These are phyloP conservation scores for Drosophila elegans DNA, from an alignment of 1,140 invertebrate species.

Conservation along the genomic window DNA sequence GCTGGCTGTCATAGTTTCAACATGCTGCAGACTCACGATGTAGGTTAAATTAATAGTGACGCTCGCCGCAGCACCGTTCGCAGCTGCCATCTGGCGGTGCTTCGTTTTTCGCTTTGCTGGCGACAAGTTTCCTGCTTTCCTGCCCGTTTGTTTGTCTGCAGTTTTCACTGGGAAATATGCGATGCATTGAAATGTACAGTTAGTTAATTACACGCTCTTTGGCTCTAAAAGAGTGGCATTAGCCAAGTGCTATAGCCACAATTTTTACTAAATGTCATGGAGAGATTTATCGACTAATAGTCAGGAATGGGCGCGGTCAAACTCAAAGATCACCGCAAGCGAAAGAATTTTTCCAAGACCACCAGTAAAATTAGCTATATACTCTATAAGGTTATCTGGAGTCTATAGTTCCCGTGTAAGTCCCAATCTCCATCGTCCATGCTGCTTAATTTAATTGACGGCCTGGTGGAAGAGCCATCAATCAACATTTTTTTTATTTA, in stretches of 20 bases:
- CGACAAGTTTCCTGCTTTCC: constrained; percentile 17
- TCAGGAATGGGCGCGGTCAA: neutral
- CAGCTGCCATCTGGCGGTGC: constrained; percentile 57
- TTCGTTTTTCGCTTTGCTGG: constrained; percentile 31
- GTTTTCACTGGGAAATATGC: constrained; percentile 63
- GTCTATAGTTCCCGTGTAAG: neutral
- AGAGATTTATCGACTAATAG: constrained; percentile 60
- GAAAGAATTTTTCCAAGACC: too few species aligned
- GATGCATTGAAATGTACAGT: constrained; percentile 82
- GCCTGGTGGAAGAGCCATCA: constrained; percentile 50
- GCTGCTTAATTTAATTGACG: constrained; percentile 32
- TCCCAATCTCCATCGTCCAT: neutral
- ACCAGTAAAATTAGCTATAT: neutral
- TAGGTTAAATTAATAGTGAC: constrained; percentile 81
- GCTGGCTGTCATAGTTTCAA: constrained; percentile 59
- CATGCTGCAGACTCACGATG: constrained; percentile 56
- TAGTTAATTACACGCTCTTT: constrained; percentile 81
- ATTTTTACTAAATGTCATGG: constrained; percentile 58
- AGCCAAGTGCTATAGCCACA: constrained; percentile 17
- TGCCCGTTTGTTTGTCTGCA: constrained; percentile 26
- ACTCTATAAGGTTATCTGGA: neutral
- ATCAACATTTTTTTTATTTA: constrained; percentile 61
- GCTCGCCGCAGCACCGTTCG: constrained; percentile 46
- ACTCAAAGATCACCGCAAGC: constrained; percentile 33
- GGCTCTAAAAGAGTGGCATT: constrained; percentile 70